Percentiles rank a stretch among this genome's conserved stretches.
Conservation (phyloP, 2,113 vertebrate species). For the Chaetops frenatus region DNA sequence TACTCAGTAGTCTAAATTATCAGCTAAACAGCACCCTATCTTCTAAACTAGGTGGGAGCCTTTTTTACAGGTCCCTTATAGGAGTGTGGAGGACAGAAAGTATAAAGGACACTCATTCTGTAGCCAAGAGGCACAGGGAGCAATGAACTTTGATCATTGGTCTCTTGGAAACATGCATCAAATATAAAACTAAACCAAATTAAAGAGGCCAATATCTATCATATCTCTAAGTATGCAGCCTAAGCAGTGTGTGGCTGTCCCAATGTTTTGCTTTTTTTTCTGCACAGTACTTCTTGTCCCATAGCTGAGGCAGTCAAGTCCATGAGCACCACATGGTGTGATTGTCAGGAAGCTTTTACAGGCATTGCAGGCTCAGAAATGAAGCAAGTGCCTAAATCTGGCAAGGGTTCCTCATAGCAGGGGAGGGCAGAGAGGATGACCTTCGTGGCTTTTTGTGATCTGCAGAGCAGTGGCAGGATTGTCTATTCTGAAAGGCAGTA, state of each 20-base stretch:
- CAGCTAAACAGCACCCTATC: not conserved
- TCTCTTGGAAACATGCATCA: not conserved
- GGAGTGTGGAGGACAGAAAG: not conserved
- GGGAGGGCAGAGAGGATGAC: not conserved
- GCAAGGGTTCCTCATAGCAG: not conserved
- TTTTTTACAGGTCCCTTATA: not conserved
- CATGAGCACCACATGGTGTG: not conserved
- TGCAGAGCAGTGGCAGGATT: not conserved
- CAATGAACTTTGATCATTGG: not conserved
- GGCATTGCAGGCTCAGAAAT: not conserved
- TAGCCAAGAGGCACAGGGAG: not conserved
- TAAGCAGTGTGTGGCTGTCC: not conserved
- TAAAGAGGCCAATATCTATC: not conserved
- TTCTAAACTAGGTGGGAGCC: not conserved
- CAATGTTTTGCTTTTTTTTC: not conserved
- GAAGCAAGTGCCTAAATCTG: not conserved
- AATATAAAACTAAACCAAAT: not conserved
- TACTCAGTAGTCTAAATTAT: not conserved
- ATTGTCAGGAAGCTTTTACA: not conserved
- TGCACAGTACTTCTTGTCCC: not conserved
- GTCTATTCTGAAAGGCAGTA: not conserved
- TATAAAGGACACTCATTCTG: not conserved
- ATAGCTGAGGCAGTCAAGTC: not conserved
- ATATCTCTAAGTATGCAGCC: too few species aligned
- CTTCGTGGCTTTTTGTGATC: not conserved